phyloP scores from a whole-genome alignment of 2,888 invertebrate species.

The Drosophila pullipes region DNA sequence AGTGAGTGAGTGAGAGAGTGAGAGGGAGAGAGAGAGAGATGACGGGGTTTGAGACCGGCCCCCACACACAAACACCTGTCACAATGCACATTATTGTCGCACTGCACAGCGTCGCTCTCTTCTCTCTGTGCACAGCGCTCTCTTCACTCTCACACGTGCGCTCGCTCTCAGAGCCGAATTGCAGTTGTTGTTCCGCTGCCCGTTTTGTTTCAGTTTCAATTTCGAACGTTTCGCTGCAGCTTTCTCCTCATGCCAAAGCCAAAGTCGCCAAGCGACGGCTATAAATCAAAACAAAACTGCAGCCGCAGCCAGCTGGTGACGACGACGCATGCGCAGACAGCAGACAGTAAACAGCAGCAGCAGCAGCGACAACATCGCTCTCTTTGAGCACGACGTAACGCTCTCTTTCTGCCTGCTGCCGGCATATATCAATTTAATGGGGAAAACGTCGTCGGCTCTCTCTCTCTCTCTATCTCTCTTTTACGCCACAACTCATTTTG shows the following conservation, averaged over 20 bases:
- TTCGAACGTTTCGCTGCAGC: slow-evolving; percentile 49
- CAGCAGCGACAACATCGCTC: slow-evolving; percentile 30
- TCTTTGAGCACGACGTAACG: slow-evolving; percentile 43
- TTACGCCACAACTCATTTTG: slow-evolving; percentile 68
- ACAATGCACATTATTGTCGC: slow-evolving; percentile 56
- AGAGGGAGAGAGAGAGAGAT: slow-evolving; percentile 15
- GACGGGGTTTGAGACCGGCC: slow-evolving; percentile 65
- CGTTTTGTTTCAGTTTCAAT: slow-evolving; percentile 55
- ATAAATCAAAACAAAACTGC: slow-evolving; percentile 78
- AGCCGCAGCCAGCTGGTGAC: slow-evolving; percentile 57
- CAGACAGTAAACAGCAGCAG: slow-evolving; percentile 22
- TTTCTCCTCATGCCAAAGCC: slow-evolving; percentile 51
- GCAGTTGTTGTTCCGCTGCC: slow-evolving; percentile 53
- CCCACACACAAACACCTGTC: slow-evolving; percentile 79
- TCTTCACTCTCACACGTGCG: slow-evolving; percentile 22
- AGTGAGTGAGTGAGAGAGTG: slow-evolving; percentile 3
- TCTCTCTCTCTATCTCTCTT: slow-evolving; percentile 48
- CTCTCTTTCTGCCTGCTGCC: slow-evolving; percentile 62
- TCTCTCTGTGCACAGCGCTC: slow-evolving; percentile 19
- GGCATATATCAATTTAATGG: slow-evolving; percentile 81
- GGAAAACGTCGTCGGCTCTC: slow-evolving; percentile 73
- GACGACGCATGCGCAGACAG: slow-evolving; percentile 52
- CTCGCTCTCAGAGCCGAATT: slow-evolving; percentile 48
- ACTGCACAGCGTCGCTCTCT: slow-evolving; percentile 32
- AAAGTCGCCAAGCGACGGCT: slow-evolving; percentile 39